phyloP scores from a whole-genome alignment of 1,140 invertebrate genomes.

The Drosophila erecta region DNA sequence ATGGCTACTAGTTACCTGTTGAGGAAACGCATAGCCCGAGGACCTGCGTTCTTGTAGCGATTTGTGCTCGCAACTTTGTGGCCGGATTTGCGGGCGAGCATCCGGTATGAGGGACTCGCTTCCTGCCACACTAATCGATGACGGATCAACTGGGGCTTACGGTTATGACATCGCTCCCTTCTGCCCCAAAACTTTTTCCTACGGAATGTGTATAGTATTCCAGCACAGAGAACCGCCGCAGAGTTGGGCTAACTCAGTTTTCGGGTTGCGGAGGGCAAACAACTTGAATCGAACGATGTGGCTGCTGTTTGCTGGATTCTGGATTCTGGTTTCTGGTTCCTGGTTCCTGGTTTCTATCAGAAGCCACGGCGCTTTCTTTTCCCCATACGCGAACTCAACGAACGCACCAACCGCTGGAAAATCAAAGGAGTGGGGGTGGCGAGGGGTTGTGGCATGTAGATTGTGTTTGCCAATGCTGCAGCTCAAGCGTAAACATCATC shows the following conservation, averaged over 20 bases:
- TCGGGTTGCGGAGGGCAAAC: constrained; percentile 42
- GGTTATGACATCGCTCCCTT: constrained; percentile 62
- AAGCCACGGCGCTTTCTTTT: constrained; percentile 47
- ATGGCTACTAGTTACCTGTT: constrained; percentile 52
- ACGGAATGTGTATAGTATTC: constrained; percentile 12
- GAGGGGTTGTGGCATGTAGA: constrained; percentile 24
- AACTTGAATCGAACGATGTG: constrained; percentile 38
- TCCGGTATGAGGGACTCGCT: constrained; percentile 31
- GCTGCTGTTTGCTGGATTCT: constrained; percentile 3
- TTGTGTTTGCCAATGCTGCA: constrained; percentile 57
- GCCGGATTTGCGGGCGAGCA: constrained; percentile 31
- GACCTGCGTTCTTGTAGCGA: constrained; percentile 47
- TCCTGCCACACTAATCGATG: constrained; percentile 57
- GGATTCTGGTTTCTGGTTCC: not conserved
- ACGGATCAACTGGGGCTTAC: constrained; percentile 50
- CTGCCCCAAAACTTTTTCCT: not conserved
- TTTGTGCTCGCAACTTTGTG: constrained; percentile 58
- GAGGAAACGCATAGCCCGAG: constrained; percentile 48
- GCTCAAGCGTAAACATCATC: constrained; percentile 79
- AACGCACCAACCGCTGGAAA: constrained; percentile 47
- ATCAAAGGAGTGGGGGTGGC: constrained; percentile 2
- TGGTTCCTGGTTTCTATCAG: not conserved
- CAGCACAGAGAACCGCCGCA: constrained; percentile 40
- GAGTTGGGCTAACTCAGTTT: constrained; percentile 54
- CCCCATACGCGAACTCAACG: not conserved